Conservation (phyloP, 1,140 invertebrate genomes). For the Palaemon carinicauda region DNA sequence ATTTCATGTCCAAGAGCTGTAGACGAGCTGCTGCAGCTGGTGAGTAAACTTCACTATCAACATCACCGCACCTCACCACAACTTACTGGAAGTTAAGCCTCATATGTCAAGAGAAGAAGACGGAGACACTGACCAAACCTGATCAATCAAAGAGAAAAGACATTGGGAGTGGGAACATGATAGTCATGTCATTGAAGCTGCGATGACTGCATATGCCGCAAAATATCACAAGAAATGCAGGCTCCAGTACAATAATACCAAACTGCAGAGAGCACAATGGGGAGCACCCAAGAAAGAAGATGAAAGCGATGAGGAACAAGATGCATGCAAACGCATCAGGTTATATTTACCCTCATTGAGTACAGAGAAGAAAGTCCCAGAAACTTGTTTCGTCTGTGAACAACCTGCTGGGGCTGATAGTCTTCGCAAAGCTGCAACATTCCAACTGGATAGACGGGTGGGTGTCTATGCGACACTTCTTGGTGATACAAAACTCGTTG, state of each 20-base stretch:
- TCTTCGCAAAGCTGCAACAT: too few relatives aligned
- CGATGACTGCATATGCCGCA: background rate
- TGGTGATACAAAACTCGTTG: too few relatives aligned
- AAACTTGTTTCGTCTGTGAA: too few relatives aligned
- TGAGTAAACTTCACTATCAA: too few relatives aligned
- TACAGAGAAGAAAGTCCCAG: too few relatives aligned
- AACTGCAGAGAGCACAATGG: background rate
- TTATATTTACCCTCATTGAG: background rate
- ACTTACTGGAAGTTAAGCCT: too few relatives aligned
- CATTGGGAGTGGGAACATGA: background rate
- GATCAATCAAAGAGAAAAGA: background rate
- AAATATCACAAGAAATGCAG: background rate
- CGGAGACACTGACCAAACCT: background rate
- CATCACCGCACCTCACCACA: too few relatives aligned
- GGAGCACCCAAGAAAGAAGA: background rate
- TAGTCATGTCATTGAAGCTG: background rate
- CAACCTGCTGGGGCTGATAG: too few relatives aligned
- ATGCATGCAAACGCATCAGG: slow-evolving; percentile 3
- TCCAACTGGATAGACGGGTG: too few relatives aligned
- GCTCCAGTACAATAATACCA: background rate
- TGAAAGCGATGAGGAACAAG: background rate
- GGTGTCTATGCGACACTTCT: too few relatives aligned
- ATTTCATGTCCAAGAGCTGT: too few relatives aligned
- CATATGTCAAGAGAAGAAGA: background rate
- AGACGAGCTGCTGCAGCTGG: too few relatives aligned